Conservation (phyloP, 2,888 invertebrate species). For the Arge pagana region DNA sequence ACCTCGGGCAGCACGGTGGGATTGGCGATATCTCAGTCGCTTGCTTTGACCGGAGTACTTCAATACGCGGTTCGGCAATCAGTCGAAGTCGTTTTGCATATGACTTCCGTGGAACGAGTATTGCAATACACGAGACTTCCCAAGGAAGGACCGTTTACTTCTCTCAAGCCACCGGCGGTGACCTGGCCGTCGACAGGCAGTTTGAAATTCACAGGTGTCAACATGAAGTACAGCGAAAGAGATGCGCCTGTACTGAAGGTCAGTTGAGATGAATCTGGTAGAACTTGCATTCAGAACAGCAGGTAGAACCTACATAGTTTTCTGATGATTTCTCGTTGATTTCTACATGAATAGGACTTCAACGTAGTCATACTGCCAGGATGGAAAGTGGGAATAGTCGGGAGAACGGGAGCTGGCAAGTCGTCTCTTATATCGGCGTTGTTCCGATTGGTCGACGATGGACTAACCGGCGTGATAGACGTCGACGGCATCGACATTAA, state of each 20-base stretch:
- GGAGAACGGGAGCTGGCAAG: slow-evolving; percentile 85
- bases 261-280: too few relatives aligned
- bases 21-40: slow-evolving; percentile 71
- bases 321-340: too few relatives aligned
- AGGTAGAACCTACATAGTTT: too few relatives aligned
- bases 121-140: slow-evolving; percentile 77
- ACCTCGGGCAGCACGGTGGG: slow-evolving; percentile 70
- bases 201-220: slow-evolving; percentile 66
- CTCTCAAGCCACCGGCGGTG: slow-evolving; percentile 58
- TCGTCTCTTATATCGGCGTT: slow-evolving; percentile 77
- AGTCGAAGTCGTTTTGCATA: slow-evolving; percentile 73
- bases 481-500: slow-evolving; percentile 80
- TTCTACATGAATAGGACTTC: slow-evolving; percentile 58
- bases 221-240: slow-evolving; percentile 66
- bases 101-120: slow-evolving; percentile 81
- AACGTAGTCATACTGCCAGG: slow-evolving; percentile 71
- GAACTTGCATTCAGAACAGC: too few relatives aligned
- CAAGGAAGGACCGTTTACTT: slow-evolving; percentile 62
- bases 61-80: slow-evolving; percentile 78
- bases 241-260: slow-evolving; percentile 74
- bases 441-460: slow-evolving; percentile 76
- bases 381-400: slow-evolving; percentile 81
- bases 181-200: slow-evolving; percentile 75
- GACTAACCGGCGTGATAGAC: slow-evolving; percentile 74
- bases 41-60: slow-evolving; percentile 76